These are phyloP conservation scores for Dendronephthya gigantea DNA, from an alignment of 64 coral and sea anemone genomes.

Conservation along the genomic window DNA sequence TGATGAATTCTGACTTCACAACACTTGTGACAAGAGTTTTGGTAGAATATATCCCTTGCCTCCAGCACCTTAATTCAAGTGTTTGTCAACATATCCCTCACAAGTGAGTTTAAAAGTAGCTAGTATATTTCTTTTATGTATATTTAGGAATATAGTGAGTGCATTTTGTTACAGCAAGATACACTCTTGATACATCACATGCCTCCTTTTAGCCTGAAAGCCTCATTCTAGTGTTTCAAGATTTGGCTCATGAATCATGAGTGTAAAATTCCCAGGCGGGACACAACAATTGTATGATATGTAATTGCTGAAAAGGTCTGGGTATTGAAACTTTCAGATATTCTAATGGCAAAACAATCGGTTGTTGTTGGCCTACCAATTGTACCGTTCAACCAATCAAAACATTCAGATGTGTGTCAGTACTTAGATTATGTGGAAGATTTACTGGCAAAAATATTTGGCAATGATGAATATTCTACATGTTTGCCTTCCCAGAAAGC, in stretches of 20 bases:
- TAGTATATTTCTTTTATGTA: neutral
- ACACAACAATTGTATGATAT: neutral
- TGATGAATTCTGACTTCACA: slow-evolving; percentile 24
- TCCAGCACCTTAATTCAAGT: neutral
- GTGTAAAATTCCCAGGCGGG: too few species aligned
- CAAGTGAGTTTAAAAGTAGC: neutral
- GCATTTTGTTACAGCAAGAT: neutral
- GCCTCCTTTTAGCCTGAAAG: too few species aligned
- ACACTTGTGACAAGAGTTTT: slow-evolving; percentile 40
- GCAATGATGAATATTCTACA: neutral
- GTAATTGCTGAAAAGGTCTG: too few species aligned
- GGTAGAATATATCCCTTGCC: neutral
- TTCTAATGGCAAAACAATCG: slow-evolving; percentile 52
- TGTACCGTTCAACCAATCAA: slow-evolving; percentile 46
- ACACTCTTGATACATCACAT: neutral
- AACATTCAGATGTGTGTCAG: slow-evolving; percentile 52
- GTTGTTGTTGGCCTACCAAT: slow-evolving; percentile 40
- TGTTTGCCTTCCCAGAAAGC: neutral
- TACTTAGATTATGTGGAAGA: slow-evolving; percentile 45
- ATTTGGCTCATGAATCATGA: too few species aligned
- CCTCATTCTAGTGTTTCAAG: neutral
- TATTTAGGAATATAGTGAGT: neutral
- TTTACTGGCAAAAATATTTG: slow-evolving; percentile 29
- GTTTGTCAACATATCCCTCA: neutral
- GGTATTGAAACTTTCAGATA: slow-evolving; percentile 33